These are phyloP conservation scores for Burhinus oedicnemus DNA, from an alignment of 2,113 vertebrate genomes.

Conservation along the genomic window DNA sequence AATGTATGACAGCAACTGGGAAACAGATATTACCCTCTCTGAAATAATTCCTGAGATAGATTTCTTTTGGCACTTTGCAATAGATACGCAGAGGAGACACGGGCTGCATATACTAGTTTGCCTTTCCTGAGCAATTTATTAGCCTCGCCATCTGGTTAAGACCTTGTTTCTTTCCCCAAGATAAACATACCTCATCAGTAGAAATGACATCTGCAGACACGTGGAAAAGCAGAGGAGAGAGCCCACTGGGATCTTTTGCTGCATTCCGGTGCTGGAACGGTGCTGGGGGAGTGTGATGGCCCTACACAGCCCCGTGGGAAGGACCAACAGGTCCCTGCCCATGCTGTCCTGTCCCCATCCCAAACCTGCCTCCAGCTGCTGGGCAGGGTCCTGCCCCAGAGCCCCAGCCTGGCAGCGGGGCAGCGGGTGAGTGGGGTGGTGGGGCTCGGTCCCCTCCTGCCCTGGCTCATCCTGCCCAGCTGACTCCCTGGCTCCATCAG, in stretches of 20 bases:
- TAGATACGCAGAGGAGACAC: background rate
- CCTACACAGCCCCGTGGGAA: accelerated
- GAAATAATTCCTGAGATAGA: constrained; percentile 54
- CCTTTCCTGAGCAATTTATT: constrained; percentile 3
- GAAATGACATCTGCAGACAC: background rate
- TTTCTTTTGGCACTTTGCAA: constrained; percentile 51
- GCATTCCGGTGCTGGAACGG: no score
- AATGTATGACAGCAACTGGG: constrained; percentile 53
- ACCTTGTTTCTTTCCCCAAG: background rate
- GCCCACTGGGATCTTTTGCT: accelerated
- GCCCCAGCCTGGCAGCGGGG: background rate
- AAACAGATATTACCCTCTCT: constrained; percentile 59
- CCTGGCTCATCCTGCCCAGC: background rate
- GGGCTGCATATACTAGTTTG: background rate
- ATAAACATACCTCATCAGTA: background rate
- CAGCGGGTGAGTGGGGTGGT: accelerated
- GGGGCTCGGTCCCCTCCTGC: background rate
- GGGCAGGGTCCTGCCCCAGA: accelerated
- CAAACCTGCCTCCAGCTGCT: accelerated
- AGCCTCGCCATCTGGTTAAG: background rate
- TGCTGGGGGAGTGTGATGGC: background rate
- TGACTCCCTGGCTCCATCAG: accelerated
- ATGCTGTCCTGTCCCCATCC: accelerated
- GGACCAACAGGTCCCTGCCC: accelerated
- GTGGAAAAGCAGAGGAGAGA: background rate